Evolutionary conservation across 2,888 invertebrate genomes (phyloP).

Genomic region (Pasiphila rectangulata): DNA sequence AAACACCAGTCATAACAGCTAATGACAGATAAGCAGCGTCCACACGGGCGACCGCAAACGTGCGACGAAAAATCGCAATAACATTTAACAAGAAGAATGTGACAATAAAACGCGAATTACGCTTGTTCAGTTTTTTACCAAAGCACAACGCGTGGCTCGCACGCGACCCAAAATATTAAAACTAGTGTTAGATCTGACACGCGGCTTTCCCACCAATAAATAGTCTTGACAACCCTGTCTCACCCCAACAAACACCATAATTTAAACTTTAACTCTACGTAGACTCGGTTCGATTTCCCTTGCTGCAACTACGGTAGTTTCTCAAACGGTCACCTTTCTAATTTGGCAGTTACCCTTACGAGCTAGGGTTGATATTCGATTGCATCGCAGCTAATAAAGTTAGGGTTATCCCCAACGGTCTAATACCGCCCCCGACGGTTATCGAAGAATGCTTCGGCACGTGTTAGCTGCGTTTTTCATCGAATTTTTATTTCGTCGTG

Average conservation of each 20-base stretch:
- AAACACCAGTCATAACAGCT: constrained; percentile 59
- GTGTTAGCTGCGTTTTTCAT: constrained; percentile 73
- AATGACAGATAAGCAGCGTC: constrained; percentile 54
- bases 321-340: constrained; percentile 14
- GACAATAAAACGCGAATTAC: constrained; percentile 78
- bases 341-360: constrained; percentile 23
- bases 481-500: constrained; percentile 70
- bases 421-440: constrained; percentile 79
- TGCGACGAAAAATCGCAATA: constrained; percentile 55
- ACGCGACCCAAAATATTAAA: constrained; percentile 77
- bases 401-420: constrained; percentile 70
- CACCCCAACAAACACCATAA: constrained; percentile 32
- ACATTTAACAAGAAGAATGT: constrained; percentile 75
- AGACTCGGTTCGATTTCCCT: constrained; percentile 28
- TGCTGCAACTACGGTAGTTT: neutral
- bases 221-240: constrained; percentile 68
- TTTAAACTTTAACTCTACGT: constrained; percentile 20
- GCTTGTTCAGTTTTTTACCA: constrained; percentile 76
- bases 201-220: constrained; percentile 80
- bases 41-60: constrained; percentile 61
- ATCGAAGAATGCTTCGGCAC: constrained; percentile 76
- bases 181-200: constrained; percentile 80
- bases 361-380: constrained; percentile 37
- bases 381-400: constrained; percentile 41
- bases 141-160: constrained; percentile 65